phyloP scores from a whole-genome alignment of 2,888 invertebrate species.

The Oegoconia quadripuncta region DNA sequence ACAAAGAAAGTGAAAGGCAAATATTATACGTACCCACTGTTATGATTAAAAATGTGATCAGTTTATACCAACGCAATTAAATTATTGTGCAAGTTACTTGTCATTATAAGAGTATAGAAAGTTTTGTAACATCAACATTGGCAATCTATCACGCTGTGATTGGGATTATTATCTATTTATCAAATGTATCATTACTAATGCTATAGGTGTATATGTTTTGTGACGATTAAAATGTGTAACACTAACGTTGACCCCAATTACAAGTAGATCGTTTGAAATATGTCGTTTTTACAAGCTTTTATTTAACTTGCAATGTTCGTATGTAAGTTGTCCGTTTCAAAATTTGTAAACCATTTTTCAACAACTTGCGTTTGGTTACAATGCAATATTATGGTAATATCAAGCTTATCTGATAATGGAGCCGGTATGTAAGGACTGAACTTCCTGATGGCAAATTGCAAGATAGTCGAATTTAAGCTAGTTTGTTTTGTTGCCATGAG shows the following conservation, averaged over 20 bases:
- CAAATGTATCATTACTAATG: conserved; percentile 49
- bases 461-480: too few relatives aligned
- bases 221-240: conserved; percentile 4
- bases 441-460: too few relatives aligned
- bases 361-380: too few relatives aligned
- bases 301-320: too few relatives aligned
- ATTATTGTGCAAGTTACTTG: conserved; percentile 63
- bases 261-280: too few relatives aligned
- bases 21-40: conserved; percentile 31
- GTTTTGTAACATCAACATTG: conserved; percentile 52
- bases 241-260: not conserved
- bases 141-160: conserved; percentile 58
- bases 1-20: conserved; percentile 67
- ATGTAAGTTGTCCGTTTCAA: too few relatives aligned
- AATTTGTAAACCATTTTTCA: too few relatives aligned
- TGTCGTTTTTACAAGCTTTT: too few relatives aligned
- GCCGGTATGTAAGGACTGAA: too few relatives aligned
- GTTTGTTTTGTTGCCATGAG: too few relatives aligned
- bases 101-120: conserved; percentile 49
- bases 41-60: conserved; percentile 65
- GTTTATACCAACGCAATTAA: conserved; percentile 65
- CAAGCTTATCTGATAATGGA: too few relatives aligned
- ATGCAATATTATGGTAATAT: too few relatives aligned
- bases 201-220: conserved; percentile 15
- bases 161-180: conserved; percentile 54